Percentiles rank a stretch among this genome's conserved stretches.
Evolutionary conservation across 2,888 invertebrate species (phyloP).

Genomic region (Trissolcus brochymenae): DNA sequence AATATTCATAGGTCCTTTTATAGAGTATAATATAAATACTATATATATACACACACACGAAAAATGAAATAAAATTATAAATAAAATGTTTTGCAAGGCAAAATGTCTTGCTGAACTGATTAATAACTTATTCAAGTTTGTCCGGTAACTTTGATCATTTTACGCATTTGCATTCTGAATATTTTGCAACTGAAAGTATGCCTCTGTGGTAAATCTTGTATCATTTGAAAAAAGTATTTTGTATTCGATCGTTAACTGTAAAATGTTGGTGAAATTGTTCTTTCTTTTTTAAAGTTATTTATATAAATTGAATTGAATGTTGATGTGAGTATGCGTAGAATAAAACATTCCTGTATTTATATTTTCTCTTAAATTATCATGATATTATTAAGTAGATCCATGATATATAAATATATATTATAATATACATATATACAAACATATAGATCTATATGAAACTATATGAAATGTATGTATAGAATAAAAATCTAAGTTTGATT

Average conservation of each 20-base stretch:
- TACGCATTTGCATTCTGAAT: too few species aligned
- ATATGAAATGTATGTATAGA: too few species aligned
- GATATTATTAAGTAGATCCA: slow-evolving; percentile 50
- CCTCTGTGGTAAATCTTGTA: too few species aligned
- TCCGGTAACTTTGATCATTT: slow-evolving; percentile 14
- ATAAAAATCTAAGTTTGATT: too few species aligned
- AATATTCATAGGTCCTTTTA: slow-evolving; percentile 53
- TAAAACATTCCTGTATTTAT: slow-evolving; percentile 54
- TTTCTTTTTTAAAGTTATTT: slow-evolving; percentile 4
- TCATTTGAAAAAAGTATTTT: background rate
- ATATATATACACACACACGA: slow-evolving; percentile 44
- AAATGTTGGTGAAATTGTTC: slow-evolving; percentile 20
- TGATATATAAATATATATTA: slow-evolving; percentile 35
- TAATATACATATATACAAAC: too few species aligned
- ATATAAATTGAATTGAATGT: slow-evolving; percentile 15
- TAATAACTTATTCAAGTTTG: slow-evolving; percentile 20
- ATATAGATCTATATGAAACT: too few species aligned
- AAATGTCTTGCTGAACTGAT: slow-evolving; percentile 17
- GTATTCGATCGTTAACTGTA: background rate
- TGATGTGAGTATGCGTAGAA: slow-evolving; percentile 12
- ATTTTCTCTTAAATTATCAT: slow-evolving; percentile 40
- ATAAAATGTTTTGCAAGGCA: slow-evolving; percentile 7
- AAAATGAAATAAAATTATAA: slow-evolving; percentile 34
- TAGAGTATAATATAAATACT: slow-evolving; percentile 37
- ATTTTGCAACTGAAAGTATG: too few species aligned